phyloP scores from a whole-genome alignment of 2,113 vertebrate species.

The Bos indicus region DNA sequence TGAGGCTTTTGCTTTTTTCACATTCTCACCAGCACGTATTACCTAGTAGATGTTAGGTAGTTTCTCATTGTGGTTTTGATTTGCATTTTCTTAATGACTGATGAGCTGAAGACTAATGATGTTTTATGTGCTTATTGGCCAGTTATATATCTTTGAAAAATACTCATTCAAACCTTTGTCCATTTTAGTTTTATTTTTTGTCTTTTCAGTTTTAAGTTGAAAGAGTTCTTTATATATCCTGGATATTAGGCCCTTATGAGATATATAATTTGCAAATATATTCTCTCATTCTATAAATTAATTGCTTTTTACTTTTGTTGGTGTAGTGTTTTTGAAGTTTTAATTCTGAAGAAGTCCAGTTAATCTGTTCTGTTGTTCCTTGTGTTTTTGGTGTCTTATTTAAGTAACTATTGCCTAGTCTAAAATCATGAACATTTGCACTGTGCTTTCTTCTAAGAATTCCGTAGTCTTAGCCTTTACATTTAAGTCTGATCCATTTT shows the following conservation, averaged over 20 bases:
- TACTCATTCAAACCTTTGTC: neutral
- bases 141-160: neutral
- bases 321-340: neutral
- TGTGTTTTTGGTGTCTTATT: neutral
- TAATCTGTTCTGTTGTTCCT: neutral
- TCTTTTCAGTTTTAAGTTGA: neutral
- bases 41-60: neutral
- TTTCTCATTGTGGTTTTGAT: neutral
- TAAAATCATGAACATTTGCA: neutral
- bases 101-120: neutral
- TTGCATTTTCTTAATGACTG: neutral
- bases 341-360: neutral
- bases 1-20: neutral
- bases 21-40: neutral
- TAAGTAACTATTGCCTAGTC: neutral
- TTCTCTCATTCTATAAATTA: neutral
- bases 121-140: neutral
- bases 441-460: neutral
- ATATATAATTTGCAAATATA: neutral
- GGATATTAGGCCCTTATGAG: neutral
- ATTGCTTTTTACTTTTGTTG: neutral
- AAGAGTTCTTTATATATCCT: neutral
- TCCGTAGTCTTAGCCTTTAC: neutral
- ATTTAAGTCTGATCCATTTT: neutral
- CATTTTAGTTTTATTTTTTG: neutral